Evolutionary conservation across 64 coral and sea anemone genomes (phyloP), one percentile per base, ranked within the genome.

Genomic region (Cladopsammia gracilis): DNA sequence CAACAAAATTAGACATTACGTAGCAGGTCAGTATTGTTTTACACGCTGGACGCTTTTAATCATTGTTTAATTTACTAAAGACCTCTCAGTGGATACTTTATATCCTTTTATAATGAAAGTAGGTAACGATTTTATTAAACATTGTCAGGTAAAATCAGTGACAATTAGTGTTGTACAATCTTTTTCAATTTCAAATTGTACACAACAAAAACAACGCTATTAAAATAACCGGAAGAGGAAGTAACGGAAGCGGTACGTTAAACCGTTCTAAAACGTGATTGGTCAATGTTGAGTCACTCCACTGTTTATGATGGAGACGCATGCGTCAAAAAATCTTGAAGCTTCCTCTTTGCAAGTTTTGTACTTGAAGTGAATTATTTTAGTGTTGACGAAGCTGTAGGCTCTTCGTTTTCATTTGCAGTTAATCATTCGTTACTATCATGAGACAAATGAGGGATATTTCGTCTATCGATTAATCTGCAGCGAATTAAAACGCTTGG

Each of bases 271-370:
- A 11, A 47, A 67, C 62, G 62, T 84, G 80, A 84, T 84, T 84
- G 80, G 80, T 84, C 18, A 9, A 50, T 65, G 8, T 23, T 6
- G 61, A 68, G 61, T 84, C 80, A 84, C 80, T 84, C 80, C 80
- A 84, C 80, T 67, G 80, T 84, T 84, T 84, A 84, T 51, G 80
- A 5, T 47, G 62, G 9, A 20, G 45, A 51, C 80, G 80, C 80
- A 84, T 84, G 80, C 80, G 80, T 84, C 58, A 82, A 62, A 75
- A 75, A 75, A 48, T 20, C 44, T 24, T 64, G 3, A 47, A 82
- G 80, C 61, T 84, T 44, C 61, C 61, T 75, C 72, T 75, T 75
- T 73, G 6, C 43, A 48, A 83, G 45, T 48, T 51, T 84, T 84
- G 62, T 67, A 67, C 25, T 65, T 67, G 24, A 9, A 45, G 26